phyloP scores from a whole-genome alignment of 2,113 vertebrate genomes.

The Oncorhynchus gorbuscha region DNA sequence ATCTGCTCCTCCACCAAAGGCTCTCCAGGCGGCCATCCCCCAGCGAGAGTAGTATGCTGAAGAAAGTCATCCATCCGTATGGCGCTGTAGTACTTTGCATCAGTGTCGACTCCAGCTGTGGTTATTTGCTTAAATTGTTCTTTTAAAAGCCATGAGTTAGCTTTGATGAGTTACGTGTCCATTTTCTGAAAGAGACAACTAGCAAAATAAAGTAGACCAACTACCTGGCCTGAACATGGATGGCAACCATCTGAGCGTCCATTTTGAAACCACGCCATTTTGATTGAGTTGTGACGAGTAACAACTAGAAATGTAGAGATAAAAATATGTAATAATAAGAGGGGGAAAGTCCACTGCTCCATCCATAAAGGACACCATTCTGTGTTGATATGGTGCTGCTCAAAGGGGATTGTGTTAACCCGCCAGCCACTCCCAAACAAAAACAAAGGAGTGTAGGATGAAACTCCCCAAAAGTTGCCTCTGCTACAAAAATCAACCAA shows the following conservation, averaged over 20 bases:
- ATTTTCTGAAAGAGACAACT: slow-evolving; percentile 11
- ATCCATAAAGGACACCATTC: slow-evolving; percentile 36
- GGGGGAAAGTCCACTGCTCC: slow-evolving; percentile 61
- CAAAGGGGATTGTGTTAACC: slow-evolving; percentile 23
- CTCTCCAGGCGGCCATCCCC: slow-evolving; percentile 45
- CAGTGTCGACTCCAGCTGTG: slow-evolving; percentile 59
- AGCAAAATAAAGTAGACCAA: slow-evolving; percentile 18
- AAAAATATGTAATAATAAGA: background rate
- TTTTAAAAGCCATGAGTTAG: slow-evolving; percentile 14
- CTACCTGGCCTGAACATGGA: slow-evolving; percentile 35
- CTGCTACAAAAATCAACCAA: slow-evolving; percentile 13
- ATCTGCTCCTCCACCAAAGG: slow-evolving; percentile 58
- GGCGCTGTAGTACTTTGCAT: slow-evolving; percentile 50
- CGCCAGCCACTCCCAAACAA: slow-evolving; percentile 70
- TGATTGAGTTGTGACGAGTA: slow-evolving; percentile 45
- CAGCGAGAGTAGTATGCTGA: background rate
- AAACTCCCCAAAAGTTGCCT: slow-evolving; percentile 25
- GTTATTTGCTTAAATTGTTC: slow-evolving; percentile 58
- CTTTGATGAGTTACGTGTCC: slow-evolving; percentile 54
- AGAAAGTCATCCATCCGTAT: slow-evolving; percentile 39
- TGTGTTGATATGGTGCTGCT: slow-evolving; percentile 38
- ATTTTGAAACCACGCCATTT: slow-evolving; percentile 80
- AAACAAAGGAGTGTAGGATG: slow-evolving; percentile 31
- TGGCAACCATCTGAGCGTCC: slow-evolving; percentile 66
- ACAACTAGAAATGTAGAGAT: slow-evolving; percentile 23